These are phyloP conservation scores for Salarias fasciatus DNA, from an alignment of 2,797 vertebrate genomes.

Conservation along the genomic window DNA sequence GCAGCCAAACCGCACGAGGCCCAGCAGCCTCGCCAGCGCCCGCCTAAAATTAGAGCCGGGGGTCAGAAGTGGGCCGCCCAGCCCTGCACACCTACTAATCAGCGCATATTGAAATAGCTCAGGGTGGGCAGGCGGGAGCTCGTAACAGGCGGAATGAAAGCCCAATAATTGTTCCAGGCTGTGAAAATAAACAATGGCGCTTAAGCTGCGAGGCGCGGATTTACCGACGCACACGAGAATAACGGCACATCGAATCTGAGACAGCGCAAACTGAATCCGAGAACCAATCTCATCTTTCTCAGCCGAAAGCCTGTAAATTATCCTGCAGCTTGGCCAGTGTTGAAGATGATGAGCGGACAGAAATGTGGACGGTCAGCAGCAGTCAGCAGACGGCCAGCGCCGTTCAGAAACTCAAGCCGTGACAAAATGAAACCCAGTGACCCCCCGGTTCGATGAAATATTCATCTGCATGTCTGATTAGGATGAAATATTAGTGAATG, in stretches of 20 bases:
- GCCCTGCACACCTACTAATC: constrained; percentile 78
- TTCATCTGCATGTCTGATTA: constrained; percentile 61
- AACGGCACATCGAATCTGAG: background rate
- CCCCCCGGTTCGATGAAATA: constrained; percentile 58
- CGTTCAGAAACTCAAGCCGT: constrained; percentile 1
- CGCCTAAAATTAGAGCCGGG: constrained; percentile 76
- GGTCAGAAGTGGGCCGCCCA: constrained; percentile 61
- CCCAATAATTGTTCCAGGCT: constrained; percentile 56
- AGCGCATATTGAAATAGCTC: constrained; percentile 72
- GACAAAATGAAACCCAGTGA: constrained; percentile 27
- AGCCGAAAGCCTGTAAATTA: background rate
- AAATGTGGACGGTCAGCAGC: constrained; percentile 12
- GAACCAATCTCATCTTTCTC: constrained; percentile 6
- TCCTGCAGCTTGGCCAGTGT: background rate
- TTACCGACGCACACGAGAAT: constrained; percentile 11
- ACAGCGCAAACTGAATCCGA: background rate
- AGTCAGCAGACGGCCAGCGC: constrained; percentile 9
- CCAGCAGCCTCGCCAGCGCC: constrained; percentile 61
- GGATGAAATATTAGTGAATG: constrained; percentile 65
- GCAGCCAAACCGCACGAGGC: constrained; percentile 35
- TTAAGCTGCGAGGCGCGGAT: no score
- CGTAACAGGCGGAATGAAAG: constrained; percentile 58
- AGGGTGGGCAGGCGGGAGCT: constrained; percentile 61
- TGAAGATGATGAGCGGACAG: background rate
- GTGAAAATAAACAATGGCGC: constrained; percentile 59